These are phyloP conservation scores for Carcina quercana DNA, from an alignment of 2,888 invertebrate species.

Conservation along the genomic window DNA sequence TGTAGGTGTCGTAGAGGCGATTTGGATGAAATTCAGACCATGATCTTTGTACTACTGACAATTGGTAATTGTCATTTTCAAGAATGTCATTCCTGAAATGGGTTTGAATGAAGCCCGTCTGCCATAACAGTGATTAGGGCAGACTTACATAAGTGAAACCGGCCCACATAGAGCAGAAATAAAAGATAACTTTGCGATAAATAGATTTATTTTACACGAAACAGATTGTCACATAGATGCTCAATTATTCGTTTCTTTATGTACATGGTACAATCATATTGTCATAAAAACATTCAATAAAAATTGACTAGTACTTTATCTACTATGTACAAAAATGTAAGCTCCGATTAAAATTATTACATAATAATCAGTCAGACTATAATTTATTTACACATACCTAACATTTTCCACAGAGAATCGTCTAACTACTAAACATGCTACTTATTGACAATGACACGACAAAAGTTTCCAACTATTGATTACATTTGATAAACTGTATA, in stretches of 20 bases:
- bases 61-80: no score
- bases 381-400: slow-evolving; percentile 23
- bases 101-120: no score
- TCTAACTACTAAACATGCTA: slow-evolving; percentile 11
- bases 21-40: no score
- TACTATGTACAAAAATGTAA: slow-evolving; percentile 67
- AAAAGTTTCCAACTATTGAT: slow-evolving; percentile 13
- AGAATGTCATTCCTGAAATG: no score
- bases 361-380: slow-evolving; percentile 64
- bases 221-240: slow-evolving; percentile 51
- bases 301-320: slow-evolving; percentile 70
- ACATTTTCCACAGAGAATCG: slow-evolving; percentile 11
- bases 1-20: no score
- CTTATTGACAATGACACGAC: slow-evolving; percentile 16
- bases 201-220: slow-evolving; percentile 58
- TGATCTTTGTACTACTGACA: no score
- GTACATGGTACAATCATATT: slow-evolving; percentile 66
- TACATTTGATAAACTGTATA: slow-evolving; percentile 9
- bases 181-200: slow-evolving; percentile 27
- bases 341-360: slow-evolving; percentile 61
- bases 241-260: slow-evolving; percentile 40
- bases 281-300: slow-evolving; percentile 66
- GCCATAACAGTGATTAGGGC: no score
- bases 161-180: slow-evolving; percentile 8
- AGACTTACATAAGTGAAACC: no score